Conservation (phyloP, 2,888 invertebrate genomes). For the Erebia palarica region DNA sequence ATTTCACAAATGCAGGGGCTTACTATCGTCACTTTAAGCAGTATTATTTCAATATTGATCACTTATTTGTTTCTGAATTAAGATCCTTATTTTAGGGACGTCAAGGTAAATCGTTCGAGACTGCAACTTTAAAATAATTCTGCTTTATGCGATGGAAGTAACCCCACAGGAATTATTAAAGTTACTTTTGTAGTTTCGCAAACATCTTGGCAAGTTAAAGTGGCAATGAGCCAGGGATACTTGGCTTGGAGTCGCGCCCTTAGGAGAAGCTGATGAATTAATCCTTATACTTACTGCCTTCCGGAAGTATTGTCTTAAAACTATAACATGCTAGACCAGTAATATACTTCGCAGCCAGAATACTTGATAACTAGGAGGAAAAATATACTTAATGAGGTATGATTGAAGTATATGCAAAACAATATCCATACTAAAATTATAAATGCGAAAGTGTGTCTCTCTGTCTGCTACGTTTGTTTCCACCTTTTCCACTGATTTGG, state of each 20-base stretch:
- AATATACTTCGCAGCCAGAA: neutral
- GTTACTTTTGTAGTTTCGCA: slow-evolving; percentile 30
- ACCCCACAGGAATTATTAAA: slow-evolving; percentile 22
- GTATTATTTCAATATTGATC: too few species aligned
- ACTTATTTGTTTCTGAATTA: too few species aligned
- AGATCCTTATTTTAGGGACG: too few species aligned
- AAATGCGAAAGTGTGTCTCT: too few species aligned
- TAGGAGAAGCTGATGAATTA: slow-evolving; percentile 25
- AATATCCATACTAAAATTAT: too few species aligned
- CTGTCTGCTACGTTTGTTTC: too few species aligned
- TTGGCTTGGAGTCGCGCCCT: slow-evolving; percentile 26
- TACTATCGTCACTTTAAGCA: too few species aligned
- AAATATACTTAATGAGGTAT: neutral
- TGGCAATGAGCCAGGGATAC: slow-evolving; percentile 34
- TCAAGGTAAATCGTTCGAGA: too few species aligned
- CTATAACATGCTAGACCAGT: neutral
- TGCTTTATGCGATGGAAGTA: too few species aligned
- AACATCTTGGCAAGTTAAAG: slow-evolving; percentile 31
- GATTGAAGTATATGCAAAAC: neutral
- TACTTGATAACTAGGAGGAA: neutral
- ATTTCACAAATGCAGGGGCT: slow-evolving; percentile 20
- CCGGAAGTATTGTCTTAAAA: slow-evolving; percentile 13
- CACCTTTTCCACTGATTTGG: too few species aligned
- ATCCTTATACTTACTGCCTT: slow-evolving; percentile 19
- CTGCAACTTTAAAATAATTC: too few species aligned